phyloP scores from a whole-genome alignment of 2,888 invertebrate species.

The Drosophila greeni region DNA sequence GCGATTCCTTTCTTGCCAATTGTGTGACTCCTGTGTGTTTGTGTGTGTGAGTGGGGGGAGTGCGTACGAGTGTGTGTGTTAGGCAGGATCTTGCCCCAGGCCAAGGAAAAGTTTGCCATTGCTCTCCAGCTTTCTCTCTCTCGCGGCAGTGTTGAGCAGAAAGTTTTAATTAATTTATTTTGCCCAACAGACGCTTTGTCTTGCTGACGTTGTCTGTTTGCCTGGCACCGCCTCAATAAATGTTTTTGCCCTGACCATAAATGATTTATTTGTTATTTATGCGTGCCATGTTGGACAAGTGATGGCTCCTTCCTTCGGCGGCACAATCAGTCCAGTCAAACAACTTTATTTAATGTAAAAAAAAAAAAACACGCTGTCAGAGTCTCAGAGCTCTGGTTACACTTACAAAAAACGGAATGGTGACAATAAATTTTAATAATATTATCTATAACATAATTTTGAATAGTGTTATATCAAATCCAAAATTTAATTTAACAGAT shows the following conservation, averaged over 20 bases:
- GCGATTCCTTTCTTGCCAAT: conserved; percentile 47
- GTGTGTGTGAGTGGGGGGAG: not conserved
- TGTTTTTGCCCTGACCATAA: conserved; percentile 67
- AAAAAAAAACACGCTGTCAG: conserved; percentile 64
- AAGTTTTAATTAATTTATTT: conserved; percentile 73
- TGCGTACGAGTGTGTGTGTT: conserved; percentile 6
- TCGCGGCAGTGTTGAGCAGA: conserved; percentile 28
- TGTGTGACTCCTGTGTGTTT: conserved; percentile 12
- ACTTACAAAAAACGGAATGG: conserved; percentile 1
- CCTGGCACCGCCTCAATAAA: conserved; percentile 66
- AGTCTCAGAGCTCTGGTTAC: conserved; percentile 24
- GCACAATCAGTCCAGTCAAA: conserved; percentile 61
- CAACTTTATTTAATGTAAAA: conserved; percentile 74
- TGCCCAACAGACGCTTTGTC: conserved; percentile 45
- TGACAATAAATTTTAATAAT: not conserved
- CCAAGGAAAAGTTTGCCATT: conserved; percentile 58
- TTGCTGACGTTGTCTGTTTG: conserved; percentile 19
- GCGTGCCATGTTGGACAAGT: conserved; percentile 44
- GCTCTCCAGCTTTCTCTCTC: conserved; percentile 25
- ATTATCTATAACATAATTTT: not conserved
- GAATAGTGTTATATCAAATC: no score
- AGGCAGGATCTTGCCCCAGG: conserved; percentile 10
- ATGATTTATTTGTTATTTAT: conserved; percentile 74
- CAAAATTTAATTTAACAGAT: not conserved
- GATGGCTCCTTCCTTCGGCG: conserved; percentile 15